Conservation (phyloP, 2,888 invertebrate genomes). For the Cotesia congregata region DNA sequence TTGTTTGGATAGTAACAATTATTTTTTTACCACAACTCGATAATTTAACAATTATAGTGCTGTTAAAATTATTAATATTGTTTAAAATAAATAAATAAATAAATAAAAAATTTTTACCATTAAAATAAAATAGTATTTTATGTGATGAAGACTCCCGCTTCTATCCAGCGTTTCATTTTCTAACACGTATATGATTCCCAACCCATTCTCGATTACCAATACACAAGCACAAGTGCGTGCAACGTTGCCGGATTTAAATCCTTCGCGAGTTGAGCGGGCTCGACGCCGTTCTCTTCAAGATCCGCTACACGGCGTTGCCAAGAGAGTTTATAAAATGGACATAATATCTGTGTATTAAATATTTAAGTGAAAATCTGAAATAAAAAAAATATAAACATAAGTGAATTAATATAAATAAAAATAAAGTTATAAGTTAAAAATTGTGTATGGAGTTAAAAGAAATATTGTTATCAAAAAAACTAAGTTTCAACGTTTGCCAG, state of each 20-base stretch:
- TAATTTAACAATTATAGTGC: neutral
- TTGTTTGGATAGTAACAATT: neutral
- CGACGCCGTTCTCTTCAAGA: conserved; percentile 15
- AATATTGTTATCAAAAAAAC: neutral
- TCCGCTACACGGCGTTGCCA: conserved; percentile 19
- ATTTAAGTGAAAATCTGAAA: neutral
- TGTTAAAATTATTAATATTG: neutral
- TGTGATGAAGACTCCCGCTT: conserved; percentile 37
- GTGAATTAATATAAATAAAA: neutral
- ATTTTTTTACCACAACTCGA: neutral
- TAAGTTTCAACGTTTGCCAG: neutral
- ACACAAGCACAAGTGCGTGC: conserved; percentile 44
- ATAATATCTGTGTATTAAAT: neutral
- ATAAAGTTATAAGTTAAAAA: neutral
- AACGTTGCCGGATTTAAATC: conserved; percentile 27
- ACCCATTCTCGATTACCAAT: conserved; percentile 22
- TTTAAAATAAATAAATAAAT: neutral
- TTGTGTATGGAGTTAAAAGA: neutral
- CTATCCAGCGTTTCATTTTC: conserved; percentile 33
- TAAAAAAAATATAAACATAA: neutral
- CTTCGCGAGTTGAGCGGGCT: neutral
- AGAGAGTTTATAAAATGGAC: neutral
- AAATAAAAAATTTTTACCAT: neutral
- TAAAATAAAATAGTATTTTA: conserved; percentile 7
- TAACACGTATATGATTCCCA: conserved; percentile 35